phyloP scores from a whole-genome alignment of 1,140 invertebrate genomes.

The Argopecten irradians region DNA sequence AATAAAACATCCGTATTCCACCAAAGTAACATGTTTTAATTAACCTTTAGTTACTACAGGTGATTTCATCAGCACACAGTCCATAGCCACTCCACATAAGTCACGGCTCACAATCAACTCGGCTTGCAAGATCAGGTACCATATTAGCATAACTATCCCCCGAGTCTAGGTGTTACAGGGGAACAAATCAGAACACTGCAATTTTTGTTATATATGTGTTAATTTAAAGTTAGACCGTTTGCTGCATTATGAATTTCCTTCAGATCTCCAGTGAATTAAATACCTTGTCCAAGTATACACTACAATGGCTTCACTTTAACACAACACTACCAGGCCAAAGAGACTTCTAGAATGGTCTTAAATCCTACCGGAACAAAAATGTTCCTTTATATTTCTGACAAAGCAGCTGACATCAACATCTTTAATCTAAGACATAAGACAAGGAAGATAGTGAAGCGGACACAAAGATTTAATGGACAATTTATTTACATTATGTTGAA shows the following conservation, averaged over 20 bases:
- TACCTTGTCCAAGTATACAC: background rate
- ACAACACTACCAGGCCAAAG: background rate
- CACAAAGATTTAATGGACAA: no score
- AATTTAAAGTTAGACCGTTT: background rate
- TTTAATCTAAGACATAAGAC: no score
- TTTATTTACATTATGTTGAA: no score
- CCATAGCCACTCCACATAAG: background rate
- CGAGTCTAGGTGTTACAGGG: background rate
- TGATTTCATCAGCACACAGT: background rate
- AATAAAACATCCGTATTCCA: background rate
- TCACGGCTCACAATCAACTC: background rate
- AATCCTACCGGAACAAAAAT: no score
- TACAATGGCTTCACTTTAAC: background rate
- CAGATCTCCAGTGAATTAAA: background rate
- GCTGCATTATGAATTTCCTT: background rate
- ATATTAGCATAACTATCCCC: background rate
- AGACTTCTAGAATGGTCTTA: no score
- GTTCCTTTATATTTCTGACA: no score
- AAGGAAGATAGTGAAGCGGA: no score
- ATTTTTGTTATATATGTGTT: background rate
- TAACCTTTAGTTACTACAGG: background rate
- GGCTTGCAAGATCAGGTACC: background rate
- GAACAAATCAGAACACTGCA: background rate
- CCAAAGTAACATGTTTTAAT: background rate
- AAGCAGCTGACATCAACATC: no score